Evolutionary conservation across 2,797 vertebrate genomes (phyloP).

Genomic region (Siniperca scherzeri): DNA sequence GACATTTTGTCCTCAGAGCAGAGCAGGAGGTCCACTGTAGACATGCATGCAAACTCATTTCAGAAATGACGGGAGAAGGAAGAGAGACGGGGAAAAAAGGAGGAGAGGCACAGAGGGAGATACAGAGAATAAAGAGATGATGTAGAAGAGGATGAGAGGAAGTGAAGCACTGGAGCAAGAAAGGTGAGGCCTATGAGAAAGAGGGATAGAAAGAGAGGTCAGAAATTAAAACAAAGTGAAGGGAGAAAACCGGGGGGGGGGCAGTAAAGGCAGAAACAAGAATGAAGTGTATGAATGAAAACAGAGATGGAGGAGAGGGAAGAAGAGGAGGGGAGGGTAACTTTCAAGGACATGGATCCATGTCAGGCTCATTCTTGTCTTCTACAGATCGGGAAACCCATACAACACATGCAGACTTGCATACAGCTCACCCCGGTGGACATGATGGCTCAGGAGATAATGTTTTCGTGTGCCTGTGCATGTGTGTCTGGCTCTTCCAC

Average conservation of each 20-base stretch:
- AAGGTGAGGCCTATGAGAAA: constrained; percentile 1
- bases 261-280: neutral
- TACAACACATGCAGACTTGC: constrained; percentile 16
- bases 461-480: neutral
- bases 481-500: constrained; percentile 20
- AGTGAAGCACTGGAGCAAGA: neutral
- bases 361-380: constrained; percentile 35
- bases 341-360: constrained; percentile 60
- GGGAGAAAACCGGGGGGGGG: neutral
- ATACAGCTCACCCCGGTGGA: constrained; percentile 34
- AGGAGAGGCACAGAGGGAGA: neutral
- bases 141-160: neutral
- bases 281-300: constrained; percentile 1
- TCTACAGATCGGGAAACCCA: constrained; percentile 34
- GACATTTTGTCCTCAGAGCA: constrained; percentile 53
- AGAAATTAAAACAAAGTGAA: neutral
- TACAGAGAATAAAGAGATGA: constrained; percentile 7
- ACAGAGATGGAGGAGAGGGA: neutral
- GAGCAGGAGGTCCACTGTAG: constrained; percentile 47
- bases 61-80: constrained; percentile 22
- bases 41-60: constrained; percentile 28
- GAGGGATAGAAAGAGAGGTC: neutral
- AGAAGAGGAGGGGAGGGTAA: constrained; percentile 12
- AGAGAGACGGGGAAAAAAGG: neutral
- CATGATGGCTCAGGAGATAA: constrained; percentile 38